These are phyloP conservation scores for Cosmopolites sordidus DNA, from an alignment of 2,888 invertebrate species.

Conservation along the genomic window DNA sequence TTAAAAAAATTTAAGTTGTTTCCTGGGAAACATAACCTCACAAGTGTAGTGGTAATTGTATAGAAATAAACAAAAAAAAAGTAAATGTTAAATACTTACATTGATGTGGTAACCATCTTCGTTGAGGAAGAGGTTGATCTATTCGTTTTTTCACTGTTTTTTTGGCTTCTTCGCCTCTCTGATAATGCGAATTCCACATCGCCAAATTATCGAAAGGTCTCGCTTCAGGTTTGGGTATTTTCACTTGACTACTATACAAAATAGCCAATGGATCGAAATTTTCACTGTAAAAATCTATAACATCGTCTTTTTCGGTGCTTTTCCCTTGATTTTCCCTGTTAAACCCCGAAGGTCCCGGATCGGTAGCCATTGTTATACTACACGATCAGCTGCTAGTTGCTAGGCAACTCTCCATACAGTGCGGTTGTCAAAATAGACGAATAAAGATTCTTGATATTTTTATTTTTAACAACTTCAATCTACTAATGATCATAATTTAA, in stretches of 20 bases:
- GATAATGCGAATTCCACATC: conserved; percentile 53
- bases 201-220: conserved; percentile 65
- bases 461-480: too few relatives aligned
- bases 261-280: conserved; percentile 68
- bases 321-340: conserved; percentile 28
- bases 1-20: too few relatives aligned
- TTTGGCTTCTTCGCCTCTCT: conserved; percentile 29
- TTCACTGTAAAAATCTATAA: conserved; percentile 53
- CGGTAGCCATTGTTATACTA: conserved; percentile 27
- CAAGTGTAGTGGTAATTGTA: not conserved
- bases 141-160: conserved; percentile 37
- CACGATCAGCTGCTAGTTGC: conserved; percentile 15
- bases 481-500: too few relatives aligned
- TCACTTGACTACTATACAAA: conserved; percentile 54
- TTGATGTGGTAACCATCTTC: conserved; percentile 52
- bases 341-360: conserved; percentile 16
- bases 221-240: conserved; percentile 56
- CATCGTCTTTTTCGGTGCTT: conserved; percentile 32
- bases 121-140: conserved; percentile 18
- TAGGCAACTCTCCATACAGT: conserved; percentile 9
- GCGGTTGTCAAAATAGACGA: too few relatives aligned
- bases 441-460: too few relatives aligned
- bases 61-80: not conserved
- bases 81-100: too few relatives aligned
- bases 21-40: not conserved